Conservation (phyloP, 1,140 invertebrate genomes). For the Antheraea mylitta region DNA sequence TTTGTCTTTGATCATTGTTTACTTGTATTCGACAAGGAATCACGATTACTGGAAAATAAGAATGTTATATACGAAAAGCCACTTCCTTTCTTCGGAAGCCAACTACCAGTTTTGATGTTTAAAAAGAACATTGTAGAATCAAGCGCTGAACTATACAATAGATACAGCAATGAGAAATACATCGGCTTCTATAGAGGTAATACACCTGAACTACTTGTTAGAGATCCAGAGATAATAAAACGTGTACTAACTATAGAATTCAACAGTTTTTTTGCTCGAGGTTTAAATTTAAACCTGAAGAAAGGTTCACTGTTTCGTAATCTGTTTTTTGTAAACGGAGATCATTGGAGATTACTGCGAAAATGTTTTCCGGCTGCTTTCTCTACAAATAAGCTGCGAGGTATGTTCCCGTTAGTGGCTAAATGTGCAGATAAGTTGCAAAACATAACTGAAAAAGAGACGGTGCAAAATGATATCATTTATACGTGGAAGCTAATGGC, state of each 20-base stretch:
- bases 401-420: conserved; percentile 75
- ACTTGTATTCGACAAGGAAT: conserved; percentile 15
- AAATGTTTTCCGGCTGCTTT: conserved; percentile 81
- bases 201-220: conserved; percentile 24
- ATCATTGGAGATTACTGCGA: conserved; percentile 80
- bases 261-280: not conserved
- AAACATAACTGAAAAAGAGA: conserved; percentile 30
- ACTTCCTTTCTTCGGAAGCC: conserved; percentile 16
- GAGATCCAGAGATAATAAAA: conserved; percentile 41
- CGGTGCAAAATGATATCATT: conserved; percentile 22
- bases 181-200: conserved; percentile 3
- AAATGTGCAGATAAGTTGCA: conserved; percentile 64
- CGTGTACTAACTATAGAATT: conserved; percentile 43
- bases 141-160: conserved; percentile 45
- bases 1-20: conserved; percentile 5
- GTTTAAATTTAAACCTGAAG: conserved; percentile 47
- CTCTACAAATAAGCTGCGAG: conserved; percentile 80
- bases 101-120: conserved; percentile 36
- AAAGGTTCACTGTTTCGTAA: conserved; percentile 46
- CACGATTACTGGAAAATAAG: conserved; percentile 15
- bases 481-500: conserved; percentile 51
- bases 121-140: conserved; percentile 37
- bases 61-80: conserved; percentile 13
- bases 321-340: conserved; percentile 64
- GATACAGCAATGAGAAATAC: conserved; percentile 17